Evolutionary conservation across 1,140 invertebrate species (phyloP).

Genomic region (Bactericera cockerelli): DNA sequence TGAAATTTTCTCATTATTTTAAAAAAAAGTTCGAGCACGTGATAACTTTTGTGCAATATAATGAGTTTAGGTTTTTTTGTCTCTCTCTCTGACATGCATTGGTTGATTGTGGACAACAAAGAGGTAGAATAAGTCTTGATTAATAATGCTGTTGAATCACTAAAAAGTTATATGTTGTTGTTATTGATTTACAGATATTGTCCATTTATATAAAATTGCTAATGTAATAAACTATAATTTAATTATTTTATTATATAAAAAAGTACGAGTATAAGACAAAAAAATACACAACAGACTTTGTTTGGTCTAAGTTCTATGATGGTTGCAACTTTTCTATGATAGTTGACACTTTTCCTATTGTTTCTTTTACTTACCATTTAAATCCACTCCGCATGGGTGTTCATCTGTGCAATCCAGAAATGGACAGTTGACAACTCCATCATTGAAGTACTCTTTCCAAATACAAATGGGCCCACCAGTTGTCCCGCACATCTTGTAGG

Average conservation of each 20-base stretch:
- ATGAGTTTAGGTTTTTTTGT: neutral
- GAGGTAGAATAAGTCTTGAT: constrained; percentile 1
- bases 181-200: too few species aligned
- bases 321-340: too few species aligned
- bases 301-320: too few species aligned
- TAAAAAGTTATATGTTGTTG: too few species aligned
- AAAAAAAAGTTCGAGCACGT: neutral
- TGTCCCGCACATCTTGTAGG: constrained; percentile 19
- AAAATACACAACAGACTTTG: too few species aligned
- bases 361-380: constrained; percentile 9
- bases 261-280: too few species aligned
- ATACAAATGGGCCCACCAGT: constrained; percentile 23
- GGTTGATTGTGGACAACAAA: neutral
- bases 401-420: constrained; percentile 24
- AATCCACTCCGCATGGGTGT: constrained; percentile 15
- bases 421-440: constrained; percentile 26
- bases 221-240: too few species aligned
- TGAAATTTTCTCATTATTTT: too few species aligned
- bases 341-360: too few species aligned
- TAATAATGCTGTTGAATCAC: too few species aligned
- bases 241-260: too few species aligned
- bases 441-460: constrained; percentile 23
- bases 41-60: neutral
- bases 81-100: neutral
- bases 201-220: too few species aligned